Evolutionary conservation across 2,888 invertebrate genomes (phyloP).

Genomic region (Rhaphigaster nebulosa): DNA sequence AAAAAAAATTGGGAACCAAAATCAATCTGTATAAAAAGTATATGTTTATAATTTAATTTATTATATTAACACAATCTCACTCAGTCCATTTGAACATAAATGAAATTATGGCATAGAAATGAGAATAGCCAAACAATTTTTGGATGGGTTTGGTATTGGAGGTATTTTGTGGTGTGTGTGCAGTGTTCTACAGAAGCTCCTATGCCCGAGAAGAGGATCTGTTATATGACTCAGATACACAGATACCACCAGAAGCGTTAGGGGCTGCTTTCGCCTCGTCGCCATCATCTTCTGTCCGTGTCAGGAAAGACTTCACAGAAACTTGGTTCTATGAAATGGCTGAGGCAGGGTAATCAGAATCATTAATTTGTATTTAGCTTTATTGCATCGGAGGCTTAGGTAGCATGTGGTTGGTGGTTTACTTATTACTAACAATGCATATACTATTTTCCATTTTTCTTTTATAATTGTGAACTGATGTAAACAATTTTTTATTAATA

Average conservation of each 20-base stretch:
- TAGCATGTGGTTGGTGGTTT: slow-evolving; percentile 33
- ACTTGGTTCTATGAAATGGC: slow-evolving; percentile 79
- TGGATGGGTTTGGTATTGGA: slow-evolving; percentile 54
- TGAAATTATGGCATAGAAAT: slow-evolving; percentile 9
- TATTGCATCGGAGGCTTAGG: slow-evolving; percentile 51
- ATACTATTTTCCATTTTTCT: slow-evolving; percentile 38
- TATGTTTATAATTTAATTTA: neutral
- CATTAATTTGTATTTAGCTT: slow-evolving; percentile 37
- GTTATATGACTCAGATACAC: slow-evolving; percentile 64
- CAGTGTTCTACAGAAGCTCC: slow-evolving; percentile 72
- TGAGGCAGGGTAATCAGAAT: slow-evolving; percentile 73
- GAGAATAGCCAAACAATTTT: neutral
- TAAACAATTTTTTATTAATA: neutral
- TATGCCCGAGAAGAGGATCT: slow-evolving; percentile 67
- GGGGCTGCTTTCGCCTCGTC: neutral
- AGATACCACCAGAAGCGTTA: neutral
- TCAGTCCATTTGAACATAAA: neutral
- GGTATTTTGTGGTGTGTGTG: slow-evolving; percentile 62
- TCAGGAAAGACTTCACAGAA: slow-evolving; percentile 79
- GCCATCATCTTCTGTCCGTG: slow-evolving; percentile 65
- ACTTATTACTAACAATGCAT: slow-evolving; percentile 38
- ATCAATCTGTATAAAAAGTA: neutral
- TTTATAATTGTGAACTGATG: neutral
- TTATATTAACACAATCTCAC: neutral
- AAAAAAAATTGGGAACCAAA: neutral